Conservation (phyloP, 2,113 vertebrate species). For the Corythoichthys intestinalis region DNA sequence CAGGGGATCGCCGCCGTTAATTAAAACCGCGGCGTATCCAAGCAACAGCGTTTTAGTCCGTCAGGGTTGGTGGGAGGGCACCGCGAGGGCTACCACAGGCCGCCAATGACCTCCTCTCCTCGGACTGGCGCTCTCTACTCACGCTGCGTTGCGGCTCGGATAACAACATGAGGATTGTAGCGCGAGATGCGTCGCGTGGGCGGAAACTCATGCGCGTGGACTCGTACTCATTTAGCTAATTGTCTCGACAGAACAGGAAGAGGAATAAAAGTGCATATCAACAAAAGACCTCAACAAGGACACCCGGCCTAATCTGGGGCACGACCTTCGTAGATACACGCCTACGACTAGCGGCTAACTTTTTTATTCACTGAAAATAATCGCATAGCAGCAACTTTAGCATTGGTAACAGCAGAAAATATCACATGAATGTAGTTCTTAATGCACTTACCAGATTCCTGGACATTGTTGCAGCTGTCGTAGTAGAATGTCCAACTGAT, state of each 20-base stretch:
- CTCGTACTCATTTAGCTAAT: not conserved
- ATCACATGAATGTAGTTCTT: not conserved
- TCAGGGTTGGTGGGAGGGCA: not conserved
- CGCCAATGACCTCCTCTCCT: conserved; percentile 35
- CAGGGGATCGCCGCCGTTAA: conserved; percentile 45
- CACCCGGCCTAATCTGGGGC: not conserved
- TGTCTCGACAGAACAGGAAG: not conserved
- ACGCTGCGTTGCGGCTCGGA: conserved; percentile 14
- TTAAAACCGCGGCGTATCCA: conserved; percentile 55
- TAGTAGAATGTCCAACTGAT: not conserved
- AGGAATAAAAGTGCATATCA: not conserved
- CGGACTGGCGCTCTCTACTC: not conserved
- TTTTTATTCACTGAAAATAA: not conserved
- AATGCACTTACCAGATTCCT: not conserved
- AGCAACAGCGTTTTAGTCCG: conserved; percentile 39
- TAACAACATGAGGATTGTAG: not conserved
- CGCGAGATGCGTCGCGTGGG: conserved; percentile 22
- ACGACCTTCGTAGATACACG: not conserved
- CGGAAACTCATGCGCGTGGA: not conserved
- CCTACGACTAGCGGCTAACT: not conserved
- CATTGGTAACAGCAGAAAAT: not conserved
- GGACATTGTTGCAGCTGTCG: not conserved
- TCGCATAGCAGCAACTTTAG: not conserved
- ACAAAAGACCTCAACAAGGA: not conserved
- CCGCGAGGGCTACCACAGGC: conserved; percentile 20